Evolutionary conservation across 2,113 vertebrate species (phyloP).

Genomic region (Plestiodon gilberti): DNA sequence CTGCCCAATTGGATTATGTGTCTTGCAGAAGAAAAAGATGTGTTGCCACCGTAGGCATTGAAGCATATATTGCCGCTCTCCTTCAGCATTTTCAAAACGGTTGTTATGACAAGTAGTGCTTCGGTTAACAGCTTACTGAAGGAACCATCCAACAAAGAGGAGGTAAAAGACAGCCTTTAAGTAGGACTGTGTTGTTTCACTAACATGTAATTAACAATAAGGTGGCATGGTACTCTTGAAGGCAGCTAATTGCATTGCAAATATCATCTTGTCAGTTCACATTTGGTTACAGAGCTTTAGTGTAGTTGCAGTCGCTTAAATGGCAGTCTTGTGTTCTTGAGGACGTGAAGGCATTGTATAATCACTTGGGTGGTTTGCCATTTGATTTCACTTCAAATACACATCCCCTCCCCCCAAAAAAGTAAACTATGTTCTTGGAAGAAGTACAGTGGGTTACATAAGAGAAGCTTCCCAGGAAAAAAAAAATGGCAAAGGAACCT

Average conservation of each 20-base stretch:
- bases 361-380: slow-evolving; percentile 15
- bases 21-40: background rate
- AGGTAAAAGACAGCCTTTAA: slow-evolving; percentile 37
- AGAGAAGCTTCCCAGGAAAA: background rate
- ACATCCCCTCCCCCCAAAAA: background rate
- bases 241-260: slow-evolving; percentile 53
- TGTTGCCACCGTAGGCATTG: background rate
- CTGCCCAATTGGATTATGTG: background rate
- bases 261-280: slow-evolving; percentile 61
- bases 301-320: slow-evolving; percentile 31
- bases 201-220: slow-evolving; percentile 60
- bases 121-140: background rate
- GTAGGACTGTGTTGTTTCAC: slow-evolving; percentile 21
- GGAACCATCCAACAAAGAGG: slow-evolving; percentile 26
- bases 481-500: background rate
- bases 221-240: slow-evolving; percentile 38
- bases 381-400: background rate
- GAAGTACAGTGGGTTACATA: background rate
- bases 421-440: background rate
- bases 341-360: background rate
- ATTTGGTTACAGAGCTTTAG: slow-evolving; percentile 40
- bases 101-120: background rate
- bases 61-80: background rate
- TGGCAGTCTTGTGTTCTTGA: slow-evolving; percentile 20
- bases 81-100: background rate